Conservation (phyloP, 2,797 vertebrate species). For the Phaenicophaeus curvirostris region DNA sequence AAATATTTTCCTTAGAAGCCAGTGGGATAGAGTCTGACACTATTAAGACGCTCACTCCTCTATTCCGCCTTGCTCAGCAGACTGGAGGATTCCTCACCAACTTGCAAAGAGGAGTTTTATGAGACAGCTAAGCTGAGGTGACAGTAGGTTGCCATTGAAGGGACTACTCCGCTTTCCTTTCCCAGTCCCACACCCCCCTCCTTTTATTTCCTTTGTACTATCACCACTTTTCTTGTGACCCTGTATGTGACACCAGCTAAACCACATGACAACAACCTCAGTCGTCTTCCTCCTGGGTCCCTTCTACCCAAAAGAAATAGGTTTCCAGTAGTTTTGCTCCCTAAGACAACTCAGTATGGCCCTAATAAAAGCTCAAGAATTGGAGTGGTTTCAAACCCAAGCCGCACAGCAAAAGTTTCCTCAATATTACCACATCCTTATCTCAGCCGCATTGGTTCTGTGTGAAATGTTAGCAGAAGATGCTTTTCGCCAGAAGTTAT, state of each 20-base stretch:
- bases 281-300: not conserved
- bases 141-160: not conserved
- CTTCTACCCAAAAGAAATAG: not conserved
- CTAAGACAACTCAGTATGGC: not conserved
- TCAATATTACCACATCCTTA: not conserved
- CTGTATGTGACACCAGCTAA: not conserved
- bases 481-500: not conserved
- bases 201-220: not conserved
- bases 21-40: not conserved
- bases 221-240: fast-evolving
- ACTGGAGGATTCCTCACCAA: not conserved
- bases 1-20: not conserved
- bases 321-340: not conserved
- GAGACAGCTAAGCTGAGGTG: not conserved
- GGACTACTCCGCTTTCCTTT: not conserved
- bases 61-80: not conserved
- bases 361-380: not conserved
- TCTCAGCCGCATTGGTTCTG: not conserved
- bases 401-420: not conserved
- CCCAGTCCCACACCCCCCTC: not conserved
- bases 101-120: not conserved
- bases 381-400: not conserved
- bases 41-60: not conserved
- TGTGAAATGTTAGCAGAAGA: not conserved
- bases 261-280: not conserved